Evolutionary conservation across 1,140 invertebrate species (phyloP).

Genomic region (Venturia canescens): DNA sequence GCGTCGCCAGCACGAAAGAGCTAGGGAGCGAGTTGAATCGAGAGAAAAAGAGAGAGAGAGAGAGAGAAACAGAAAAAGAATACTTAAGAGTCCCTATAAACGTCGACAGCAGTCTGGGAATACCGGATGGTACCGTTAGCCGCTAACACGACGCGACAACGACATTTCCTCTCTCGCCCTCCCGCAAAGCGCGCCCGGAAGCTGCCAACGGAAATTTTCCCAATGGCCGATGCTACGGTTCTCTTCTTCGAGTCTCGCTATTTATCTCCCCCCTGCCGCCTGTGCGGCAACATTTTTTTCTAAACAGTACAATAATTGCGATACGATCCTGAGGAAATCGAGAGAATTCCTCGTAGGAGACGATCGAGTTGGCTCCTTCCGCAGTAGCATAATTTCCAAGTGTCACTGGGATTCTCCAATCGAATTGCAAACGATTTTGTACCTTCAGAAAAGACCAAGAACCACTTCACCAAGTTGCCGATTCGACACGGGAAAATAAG

Average conservation of each 20-base stretch:
- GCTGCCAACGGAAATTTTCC: slow-evolving; percentile 35
- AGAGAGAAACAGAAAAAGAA: background rate
- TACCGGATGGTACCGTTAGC: slow-evolving; percentile 42
- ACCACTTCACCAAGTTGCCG: too few relatives aligned
- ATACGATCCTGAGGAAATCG: too few relatives aligned
- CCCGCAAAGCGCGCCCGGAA: slow-evolving; percentile 32
- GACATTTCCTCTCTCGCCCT: slow-evolving; percentile 24
- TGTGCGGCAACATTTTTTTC: background rate
- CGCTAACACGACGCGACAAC: slow-evolving; percentile 38
- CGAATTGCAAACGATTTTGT: too few relatives aligned
- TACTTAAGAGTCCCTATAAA: slow-evolving; percentile 25
- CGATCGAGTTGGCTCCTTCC: background rate
- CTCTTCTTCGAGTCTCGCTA: background rate
- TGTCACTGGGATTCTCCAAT: too few relatives aligned
- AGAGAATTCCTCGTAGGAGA: background rate
- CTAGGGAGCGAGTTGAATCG: background rate
- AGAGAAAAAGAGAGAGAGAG: background rate
- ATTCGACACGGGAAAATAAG: too few relatives aligned
- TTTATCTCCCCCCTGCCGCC: background rate
- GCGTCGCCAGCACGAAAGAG: background rate
- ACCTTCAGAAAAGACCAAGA: too few relatives aligned
- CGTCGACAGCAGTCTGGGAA: slow-evolving; percentile 17
- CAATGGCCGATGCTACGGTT: slow-evolving; percentile 30
- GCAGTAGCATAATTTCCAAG: too few relatives aligned
- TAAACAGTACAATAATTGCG: background rate